Evolutionary conservation across 1,140 invertebrate species (phyloP).

Genomic region (Bombus fervidus): DNA sequence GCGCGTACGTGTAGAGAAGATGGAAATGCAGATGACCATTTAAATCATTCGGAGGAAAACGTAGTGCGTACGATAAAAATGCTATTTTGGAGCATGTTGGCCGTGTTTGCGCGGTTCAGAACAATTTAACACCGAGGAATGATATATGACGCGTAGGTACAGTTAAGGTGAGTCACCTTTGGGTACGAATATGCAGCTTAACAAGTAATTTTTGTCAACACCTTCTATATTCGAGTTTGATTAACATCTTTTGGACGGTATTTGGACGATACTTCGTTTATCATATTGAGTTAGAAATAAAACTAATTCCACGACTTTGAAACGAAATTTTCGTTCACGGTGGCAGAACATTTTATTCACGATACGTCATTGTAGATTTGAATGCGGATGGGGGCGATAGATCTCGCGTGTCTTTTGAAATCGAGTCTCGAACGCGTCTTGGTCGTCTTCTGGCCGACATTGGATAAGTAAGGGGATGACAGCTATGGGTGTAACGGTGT

Average conservation of each 20-base stretch:
- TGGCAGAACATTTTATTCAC: slow-evolving; percentile 19
- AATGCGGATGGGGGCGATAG: slow-evolving; percentile 39
- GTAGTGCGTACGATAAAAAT: not conserved
- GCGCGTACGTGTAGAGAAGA: not conserved
- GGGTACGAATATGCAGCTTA: not conserved
- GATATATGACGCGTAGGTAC: not conserved
- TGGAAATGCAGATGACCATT: slow-evolving; percentile 7
- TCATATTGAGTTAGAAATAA: not conserved
- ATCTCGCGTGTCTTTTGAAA: slow-evolving; percentile 66
- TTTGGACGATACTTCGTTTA: not conserved
- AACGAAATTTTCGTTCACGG: not conserved
- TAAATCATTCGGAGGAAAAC: slow-evolving; percentile 18
- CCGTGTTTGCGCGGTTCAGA: slow-evolving; percentile 15
- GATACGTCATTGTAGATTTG: slow-evolving; percentile 32
- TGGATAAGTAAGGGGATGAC: slow-evolving; percentile 76
- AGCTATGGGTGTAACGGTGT: slow-evolving; percentile 66
- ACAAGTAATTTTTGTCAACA: not conserved
- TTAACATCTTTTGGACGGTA: not conserved
- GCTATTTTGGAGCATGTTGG: not conserved
- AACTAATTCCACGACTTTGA: not conserved
- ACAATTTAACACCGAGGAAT: not conserved
- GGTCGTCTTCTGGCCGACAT: slow-evolving; percentile 61
- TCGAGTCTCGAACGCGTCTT: slow-evolving; percentile 57
- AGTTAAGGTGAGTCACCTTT: not conserved
- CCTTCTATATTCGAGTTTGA: not conserved